Base-by-base conservation (phyloP, 2,888 invertebrate genomes). In the Mesorhabditis spiculigera region DNA sequence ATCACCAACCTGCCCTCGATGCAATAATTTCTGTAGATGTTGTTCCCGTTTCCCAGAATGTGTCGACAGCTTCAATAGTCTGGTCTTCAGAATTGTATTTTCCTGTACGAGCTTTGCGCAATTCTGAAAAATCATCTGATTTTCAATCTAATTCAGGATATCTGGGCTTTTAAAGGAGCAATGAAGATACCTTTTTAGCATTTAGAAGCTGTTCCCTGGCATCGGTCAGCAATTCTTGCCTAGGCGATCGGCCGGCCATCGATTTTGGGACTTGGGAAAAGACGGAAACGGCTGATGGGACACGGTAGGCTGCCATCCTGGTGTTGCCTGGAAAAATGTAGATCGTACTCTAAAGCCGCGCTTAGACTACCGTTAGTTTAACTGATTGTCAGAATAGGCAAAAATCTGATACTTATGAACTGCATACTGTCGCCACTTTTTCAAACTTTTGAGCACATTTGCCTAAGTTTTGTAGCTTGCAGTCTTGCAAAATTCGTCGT, bases 71-170 rank as follows among this genome's bases (percentile, higher is more conserved):
- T 50, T 50, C 58, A 50, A 50, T 10, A 50, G 58, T 50, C 58
- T 50, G 8, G 58, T 50, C 58, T 50, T 50, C 58, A 50, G 58
- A 50, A 50, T 50, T 50, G 58, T 50, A 50, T 50, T 50, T 50
- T 50, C 58, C n/a, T 50, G 58, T 2, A 50, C 58, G 10, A 50
- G n/a, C 58, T 50, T 50, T 3, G 58, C 58, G n/a, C 58, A 50
- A 50, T 50, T 50, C 58, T 50, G n/a, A 50, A 50, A 13, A 10
- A 50, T 50, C 8, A 50, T 50, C 58, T 50, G 58, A 10, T 50
- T 50, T 10, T n/a, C n/a, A n/a, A n/a, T n/a, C n/a, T n/a, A n/a
- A 28, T 28, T 28, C 28, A 28, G 28, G 28, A 28, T 28, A 1
- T 28, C 28, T 28, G 28, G 28, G 28, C 28, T 28, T 28, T 28